Evolutionary conservation across 2,113 vertebrate genomes (phyloP), one percentile per base, ranked within the genome.

Genomic region (Dicrurus megarhynchus): DNA sequence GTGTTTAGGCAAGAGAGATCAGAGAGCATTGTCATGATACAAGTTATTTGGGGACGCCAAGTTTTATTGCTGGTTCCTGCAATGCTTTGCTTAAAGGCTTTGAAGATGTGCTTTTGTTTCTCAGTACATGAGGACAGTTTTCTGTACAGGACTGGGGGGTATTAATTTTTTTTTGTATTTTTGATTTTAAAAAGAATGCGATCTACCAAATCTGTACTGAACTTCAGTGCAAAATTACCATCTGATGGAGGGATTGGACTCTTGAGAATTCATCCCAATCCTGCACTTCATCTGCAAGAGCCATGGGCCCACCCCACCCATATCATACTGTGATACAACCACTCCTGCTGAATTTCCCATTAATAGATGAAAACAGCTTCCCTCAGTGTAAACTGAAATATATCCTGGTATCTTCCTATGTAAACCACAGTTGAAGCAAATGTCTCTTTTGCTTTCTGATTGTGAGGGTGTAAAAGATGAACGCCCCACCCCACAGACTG

Each of bases 401-500:
- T 32, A 74, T 12, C 22, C 33, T 78, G 39, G 4, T 44, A 42
- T 21, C 28, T 74, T 20, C 23, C 8, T 22, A 3, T 26, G 6
- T 42, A 82, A 88, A 33, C 9, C 59, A 79, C 24, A 83, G 27
- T 9, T 76, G 59, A 68, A 64, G 37, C 20, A 57, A 52, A 57
- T 9, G 24, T 39, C 70, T 1, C 0, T 5, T 67, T 87, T 71
- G 4, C 30, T 60, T 88, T 75, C 57, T 47, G n/a, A 11, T 11
- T 92, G 11, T 50, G 20, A n/a, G 32, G 16, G 8, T 78, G 5
- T 39, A 53, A 86, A 35, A 53, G 14, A 15, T 44, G 23, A 84
- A 15, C 33, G 67, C 30, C 1, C 0, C 16, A 68, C 5, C 16
- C 4, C 13, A 27, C 6, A 35, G 27, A 74, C 4, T 3, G 5